phyloP scores from a whole-genome alignment of 2,797 vertebrate genomes.

The Sparus aurata region DNA sequence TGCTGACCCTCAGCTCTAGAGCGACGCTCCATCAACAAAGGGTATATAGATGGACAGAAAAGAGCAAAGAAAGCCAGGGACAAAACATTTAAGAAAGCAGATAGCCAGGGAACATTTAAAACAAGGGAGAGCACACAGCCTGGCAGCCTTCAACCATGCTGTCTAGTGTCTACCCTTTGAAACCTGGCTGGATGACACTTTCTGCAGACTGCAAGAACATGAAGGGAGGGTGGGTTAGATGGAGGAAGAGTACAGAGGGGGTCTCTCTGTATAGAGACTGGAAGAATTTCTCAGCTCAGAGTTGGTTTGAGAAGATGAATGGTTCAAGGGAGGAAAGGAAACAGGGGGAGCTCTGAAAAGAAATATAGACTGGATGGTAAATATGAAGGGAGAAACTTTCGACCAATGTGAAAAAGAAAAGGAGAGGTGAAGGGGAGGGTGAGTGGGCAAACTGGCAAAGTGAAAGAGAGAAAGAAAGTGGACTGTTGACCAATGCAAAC shows the following conservation, averaged over 20 bases:
- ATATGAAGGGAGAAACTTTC: conserved; percentile 21
- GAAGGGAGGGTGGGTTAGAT: conserved; percentile 9
- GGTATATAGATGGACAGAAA: conserved; percentile 6
- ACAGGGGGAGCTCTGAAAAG: background rate
- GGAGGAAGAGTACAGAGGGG: background rate
- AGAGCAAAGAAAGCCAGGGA: background rate
- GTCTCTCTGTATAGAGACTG: conserved; percentile 12
- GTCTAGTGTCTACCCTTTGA: background rate
- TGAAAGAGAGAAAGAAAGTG: conserved; percentile 1
- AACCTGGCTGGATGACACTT: conserved; percentile 34
- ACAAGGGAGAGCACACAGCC: background rate
- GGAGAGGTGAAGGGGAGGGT: background rate
- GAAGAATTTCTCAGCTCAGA: conserved; percentile 30
- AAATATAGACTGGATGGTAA: conserved; percentile 9
- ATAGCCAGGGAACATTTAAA: conserved; percentile 17
- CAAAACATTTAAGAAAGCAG: background rate
- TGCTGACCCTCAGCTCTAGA: conserved; percentile 41
- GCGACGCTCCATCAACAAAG: conserved; percentile 22
- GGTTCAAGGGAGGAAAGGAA: conserved; percentile 12
- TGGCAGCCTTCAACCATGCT: conserved; percentile 11
- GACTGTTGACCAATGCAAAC: conserved; percentile 4
- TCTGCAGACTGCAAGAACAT: conserved; percentile 21
- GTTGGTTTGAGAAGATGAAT: conserved; percentile 30
- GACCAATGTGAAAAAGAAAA: background rate
- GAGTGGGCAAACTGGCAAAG: conserved; percentile 4